These are phyloP conservation scores for Ctenopoma kingsleyae DNA, from an alignment of 2,797 vertebrate species.

Conservation along the genomic window DNA sequence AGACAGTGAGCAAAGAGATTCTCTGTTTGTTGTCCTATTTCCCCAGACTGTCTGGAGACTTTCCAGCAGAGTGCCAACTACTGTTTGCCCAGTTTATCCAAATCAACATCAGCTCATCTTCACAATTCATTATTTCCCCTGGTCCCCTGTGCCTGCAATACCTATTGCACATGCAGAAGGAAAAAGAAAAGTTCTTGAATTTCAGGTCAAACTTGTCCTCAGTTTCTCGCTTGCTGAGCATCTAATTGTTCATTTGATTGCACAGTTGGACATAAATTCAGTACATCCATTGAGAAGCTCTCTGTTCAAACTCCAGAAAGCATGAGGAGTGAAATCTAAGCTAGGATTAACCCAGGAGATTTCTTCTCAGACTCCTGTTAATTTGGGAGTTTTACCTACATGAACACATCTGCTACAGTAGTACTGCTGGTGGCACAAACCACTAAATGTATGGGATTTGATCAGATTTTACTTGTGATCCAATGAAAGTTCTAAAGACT, in stretches of 20 bases:
- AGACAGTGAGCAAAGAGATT: slow-evolving; percentile 14
- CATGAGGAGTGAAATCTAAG: neutral
- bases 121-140: slow-evolving; percentile 32
- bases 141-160: slow-evolving; percentile 2
- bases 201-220: slow-evolving; percentile 13
- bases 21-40: slow-evolving; percentile 10
- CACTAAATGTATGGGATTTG: neutral
- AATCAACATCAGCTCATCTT: slow-evolving; percentile 23
- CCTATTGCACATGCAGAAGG: neutral
- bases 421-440: neutral
- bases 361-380: neutral
- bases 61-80: neutral
- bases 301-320: slow-evolving; percentile 1
- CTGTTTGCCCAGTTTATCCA: slow-evolving; percentile 20
- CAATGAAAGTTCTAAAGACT: neutral
- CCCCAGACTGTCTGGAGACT: slow-evolving; percentile 18
- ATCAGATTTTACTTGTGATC: neutral
- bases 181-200: slow-evolving; percentile 13
- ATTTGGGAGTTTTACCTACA: neutral
- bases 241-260: slow-evolving; percentile 44
- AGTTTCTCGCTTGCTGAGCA: neutral
- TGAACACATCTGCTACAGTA: neutral
- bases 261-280: slow-evolving; percentile 28
- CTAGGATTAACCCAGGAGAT: neutral
- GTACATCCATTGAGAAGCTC: slow-evolving; percentile 3